Evolutionary conservation across 2,888 invertebrate genomes (phyloP).

Genomic region (Chymomyza procnemis): DNA sequence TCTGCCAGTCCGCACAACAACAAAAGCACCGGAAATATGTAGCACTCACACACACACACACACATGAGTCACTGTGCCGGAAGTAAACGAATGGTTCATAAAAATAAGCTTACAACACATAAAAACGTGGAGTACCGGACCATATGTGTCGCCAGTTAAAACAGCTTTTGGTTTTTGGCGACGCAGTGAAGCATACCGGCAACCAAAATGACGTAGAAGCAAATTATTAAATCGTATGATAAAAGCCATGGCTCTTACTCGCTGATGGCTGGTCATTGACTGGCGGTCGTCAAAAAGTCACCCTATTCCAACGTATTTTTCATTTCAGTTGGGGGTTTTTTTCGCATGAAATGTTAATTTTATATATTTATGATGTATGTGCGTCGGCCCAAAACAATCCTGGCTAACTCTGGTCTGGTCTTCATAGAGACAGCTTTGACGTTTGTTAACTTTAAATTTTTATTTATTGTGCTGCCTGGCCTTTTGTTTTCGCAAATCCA

Average conservation of each 20-base stretch:
- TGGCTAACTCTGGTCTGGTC: background rate
- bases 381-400: background rate
- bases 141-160: constrained; percentile 35
- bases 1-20: constrained; percentile 31
- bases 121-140: background rate
- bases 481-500: background rate
- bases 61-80: constrained; percentile 24
- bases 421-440: background rate
- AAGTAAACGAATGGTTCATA: constrained; percentile 35
- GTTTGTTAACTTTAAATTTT: background rate
- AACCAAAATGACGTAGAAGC: constrained; percentile 41
- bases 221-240: constrained; percentile 25
- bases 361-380: background rate
- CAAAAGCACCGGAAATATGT: constrained; percentile 60
- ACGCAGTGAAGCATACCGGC: constrained; percentile 44
- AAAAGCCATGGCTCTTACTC: background rate
- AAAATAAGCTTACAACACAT: constrained; percentile 30
- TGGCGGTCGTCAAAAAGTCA: background rate
- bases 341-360: background rate
- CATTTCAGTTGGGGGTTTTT: background rate
- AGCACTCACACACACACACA: constrained; percentile 21
- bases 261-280: background rate
- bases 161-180: constrained; percentile 22
- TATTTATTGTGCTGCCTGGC: background rate
- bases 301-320: background rate